These are phyloP conservation scores for Pollenia angustigena DNA, from an alignment of 2,888 invertebrate genomes.

Conservation along the genomic window DNA sequence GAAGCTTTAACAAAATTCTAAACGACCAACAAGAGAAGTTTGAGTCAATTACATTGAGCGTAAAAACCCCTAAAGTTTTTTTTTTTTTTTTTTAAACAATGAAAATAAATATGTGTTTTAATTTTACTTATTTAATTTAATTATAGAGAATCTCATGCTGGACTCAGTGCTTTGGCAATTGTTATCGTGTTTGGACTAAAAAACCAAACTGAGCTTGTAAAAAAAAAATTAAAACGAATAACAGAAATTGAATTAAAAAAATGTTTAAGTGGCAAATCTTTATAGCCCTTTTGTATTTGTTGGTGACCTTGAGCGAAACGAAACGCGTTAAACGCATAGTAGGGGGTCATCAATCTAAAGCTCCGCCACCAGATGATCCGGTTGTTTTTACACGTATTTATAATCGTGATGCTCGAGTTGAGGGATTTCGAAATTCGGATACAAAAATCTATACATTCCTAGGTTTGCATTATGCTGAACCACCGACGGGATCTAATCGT, in stretches of 20 bases:
- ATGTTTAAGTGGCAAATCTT: constrained; percentile 36
- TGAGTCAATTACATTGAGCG: constrained; percentile 29
- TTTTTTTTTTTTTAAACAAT: neutral
- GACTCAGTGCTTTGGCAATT: constrained; percentile 53
- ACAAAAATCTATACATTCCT: constrained; percentile 89
- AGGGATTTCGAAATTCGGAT: constrained; percentile 87
- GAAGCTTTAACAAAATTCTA: constrained; percentile 67
- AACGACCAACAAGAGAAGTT: constrained; percentile 41
- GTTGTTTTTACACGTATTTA: constrained; percentile 88
- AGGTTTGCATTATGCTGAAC: constrained; percentile 89
- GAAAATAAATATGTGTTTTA: neutral
- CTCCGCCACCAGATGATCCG: constrained; percentile 89
- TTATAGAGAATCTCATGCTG: constrained; percentile 22
- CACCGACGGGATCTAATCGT: constrained; percentile 86
- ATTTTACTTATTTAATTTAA: constrained; percentile 1
- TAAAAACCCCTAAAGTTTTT: constrained; percentile 37
- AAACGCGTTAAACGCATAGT: constrained; percentile 85
- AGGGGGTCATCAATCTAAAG: constrained; percentile 88
- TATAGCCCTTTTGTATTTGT: constrained; percentile 30
- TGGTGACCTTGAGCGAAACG: constrained; percentile 58
- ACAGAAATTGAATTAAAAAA: neutral
- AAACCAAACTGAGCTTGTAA: neutral
- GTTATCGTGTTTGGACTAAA: constrained; percentile 31
- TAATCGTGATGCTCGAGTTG: constrained; percentile 87
- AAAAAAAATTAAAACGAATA: neutral